These are phyloP conservation scores for Nyctibius bracteatus DNA, from an alignment of 2,113 vertebrate genomes.

Conservation along the genomic window DNA sequence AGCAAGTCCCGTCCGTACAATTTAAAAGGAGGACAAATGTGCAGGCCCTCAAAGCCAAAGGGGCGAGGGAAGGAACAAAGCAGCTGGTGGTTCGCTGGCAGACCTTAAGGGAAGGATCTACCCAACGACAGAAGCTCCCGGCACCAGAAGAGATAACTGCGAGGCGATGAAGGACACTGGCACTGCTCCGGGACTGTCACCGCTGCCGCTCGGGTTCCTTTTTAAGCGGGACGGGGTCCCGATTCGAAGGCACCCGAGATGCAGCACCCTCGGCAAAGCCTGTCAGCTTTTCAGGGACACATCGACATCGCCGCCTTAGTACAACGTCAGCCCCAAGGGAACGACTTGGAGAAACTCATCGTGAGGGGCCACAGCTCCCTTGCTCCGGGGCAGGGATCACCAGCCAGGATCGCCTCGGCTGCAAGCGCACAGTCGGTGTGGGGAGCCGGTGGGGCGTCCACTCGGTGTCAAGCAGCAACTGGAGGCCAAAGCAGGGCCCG, in stretches of 20 bases:
- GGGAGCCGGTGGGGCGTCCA: accelerated
- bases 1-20: no score
- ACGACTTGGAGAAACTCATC: accelerated
- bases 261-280: accelerated
- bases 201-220: accelerated
- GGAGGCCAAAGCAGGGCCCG: background rate
- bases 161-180: accelerated
- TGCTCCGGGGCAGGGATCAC: background rate
- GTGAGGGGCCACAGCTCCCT: background rate
- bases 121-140: accelerated
- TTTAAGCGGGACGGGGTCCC: accelerated
- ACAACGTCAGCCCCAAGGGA: accelerated
- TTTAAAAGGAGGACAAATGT: background rate
- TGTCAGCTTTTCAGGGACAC: no score
- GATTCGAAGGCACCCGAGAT: accelerated
- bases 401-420: accelerated
- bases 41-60: background rate
- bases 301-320: accelerated
- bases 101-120: background rate
- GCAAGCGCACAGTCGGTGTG: background rate
- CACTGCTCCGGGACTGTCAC: accelerated
- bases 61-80: accelerated
- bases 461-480: background rate
- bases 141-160: accelerated
- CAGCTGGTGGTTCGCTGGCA: background rate